Conservation (phyloP, 2,888 invertebrate genomes). For the Ochropleura plecta region DNA sequence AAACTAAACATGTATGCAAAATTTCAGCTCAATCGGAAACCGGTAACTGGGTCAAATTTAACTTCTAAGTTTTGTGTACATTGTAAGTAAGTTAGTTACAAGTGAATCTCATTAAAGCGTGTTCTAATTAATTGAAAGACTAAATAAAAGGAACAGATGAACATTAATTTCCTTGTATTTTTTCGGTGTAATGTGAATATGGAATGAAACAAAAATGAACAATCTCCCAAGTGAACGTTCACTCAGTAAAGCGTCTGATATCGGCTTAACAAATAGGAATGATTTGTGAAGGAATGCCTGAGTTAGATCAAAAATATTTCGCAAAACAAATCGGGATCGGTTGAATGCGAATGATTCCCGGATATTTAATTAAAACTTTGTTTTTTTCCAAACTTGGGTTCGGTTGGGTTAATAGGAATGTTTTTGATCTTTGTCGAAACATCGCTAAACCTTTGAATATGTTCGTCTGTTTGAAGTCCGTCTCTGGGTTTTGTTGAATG, state of each 20-base stretch:
- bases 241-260: background rate
- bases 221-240: background rate
- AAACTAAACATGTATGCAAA: too few species aligned
- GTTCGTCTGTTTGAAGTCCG: slow-evolving; percentile 27
- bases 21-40: too few species aligned
- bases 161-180: background rate
- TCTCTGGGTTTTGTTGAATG: slow-evolving; percentile 19
- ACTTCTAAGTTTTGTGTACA: too few species aligned
- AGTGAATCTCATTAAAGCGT: too few species aligned
- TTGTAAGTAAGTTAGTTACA: too few species aligned
- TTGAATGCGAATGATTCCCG: slow-evolving; percentile 57
- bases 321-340: slow-evolving; percentile 50
- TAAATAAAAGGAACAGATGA: background rate
- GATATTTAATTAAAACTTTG: slow-evolving; percentile 77
- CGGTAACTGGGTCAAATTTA: too few species aligned
- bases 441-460: slow-evolving; percentile 22
- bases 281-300: slow-evolving; percentile 35
- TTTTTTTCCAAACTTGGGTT: slow-evolving; percentile 61
- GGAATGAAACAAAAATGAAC: background rate
- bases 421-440: slow-evolving; percentile 57
- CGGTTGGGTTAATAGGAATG: slow-evolving; percentile 51
- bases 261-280: background rate
- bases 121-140: background rate
- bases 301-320: slow-evolving; percentile 61
- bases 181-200: background rate